Evolutionary conservation across 2,113 vertebrate genomes (phyloP).

Genomic region (Larimichthys crocea): DNA sequence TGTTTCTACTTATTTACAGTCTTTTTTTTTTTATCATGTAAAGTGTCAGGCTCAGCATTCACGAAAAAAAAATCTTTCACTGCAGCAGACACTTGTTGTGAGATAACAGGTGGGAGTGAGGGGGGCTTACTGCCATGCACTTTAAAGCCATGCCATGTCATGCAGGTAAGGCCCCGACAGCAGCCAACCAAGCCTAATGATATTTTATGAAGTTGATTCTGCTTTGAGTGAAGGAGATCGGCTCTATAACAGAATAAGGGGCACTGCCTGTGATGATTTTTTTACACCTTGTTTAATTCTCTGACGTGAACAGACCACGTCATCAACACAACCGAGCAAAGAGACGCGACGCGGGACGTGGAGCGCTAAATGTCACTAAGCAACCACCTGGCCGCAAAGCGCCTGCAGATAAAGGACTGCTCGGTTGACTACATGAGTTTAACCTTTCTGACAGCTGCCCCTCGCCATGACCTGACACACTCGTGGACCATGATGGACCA

Average conservation of each 20-base stretch:
- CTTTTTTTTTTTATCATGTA: neutral
- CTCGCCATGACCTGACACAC: neutral
- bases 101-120: constrained; percentile 38
- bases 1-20: neutral
- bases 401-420: neutral
- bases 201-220: constrained; percentile 42
- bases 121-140: constrained; percentile 52
- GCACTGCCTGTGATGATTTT: neutral
- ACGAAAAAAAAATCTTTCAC: neutral
- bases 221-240: constrained; percentile 8
- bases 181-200: constrained; percentile 29
- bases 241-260: neutral
- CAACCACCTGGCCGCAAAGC: constrained; percentile 23
- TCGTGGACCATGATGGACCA: neutral
- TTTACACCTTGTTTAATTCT: neutral
- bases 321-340: neutral
- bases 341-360: neutral
- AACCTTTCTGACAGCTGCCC: constrained; percentile 29
- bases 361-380: constrained; percentile 30
- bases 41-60: neutral
- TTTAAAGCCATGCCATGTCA: constrained; percentile 74
- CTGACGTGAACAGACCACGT: constrained; percentile 11
- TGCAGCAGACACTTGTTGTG: constrained; percentile 46
- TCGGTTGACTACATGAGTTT: constrained; percentile 18
- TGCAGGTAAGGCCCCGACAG: constrained; percentile 55